Evolutionary conservation across 2,888 invertebrate genomes (phyloP), one percentile per base, ranked within the genome.

Genomic region (Nomada fabriciana): DNA sequence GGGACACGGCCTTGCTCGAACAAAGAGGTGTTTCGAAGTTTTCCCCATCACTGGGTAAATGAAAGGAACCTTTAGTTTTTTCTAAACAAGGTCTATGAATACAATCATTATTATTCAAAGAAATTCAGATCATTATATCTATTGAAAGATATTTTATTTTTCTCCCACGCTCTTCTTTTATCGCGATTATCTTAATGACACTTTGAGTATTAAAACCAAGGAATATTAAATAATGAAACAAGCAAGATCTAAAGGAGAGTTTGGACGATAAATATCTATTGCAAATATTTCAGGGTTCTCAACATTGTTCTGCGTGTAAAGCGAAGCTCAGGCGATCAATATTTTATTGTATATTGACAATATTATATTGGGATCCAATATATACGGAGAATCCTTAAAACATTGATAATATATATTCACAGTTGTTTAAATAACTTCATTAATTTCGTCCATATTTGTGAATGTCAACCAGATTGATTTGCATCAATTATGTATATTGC

Each of bases 21-120:
- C 61, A 67, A 63, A 68, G 55, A 71, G 20, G 53, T 67, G 55
- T 7, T 61, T 55, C 42, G 5, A 67, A 55, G 20, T 61, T 65
- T 78, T 78, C 67, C 59, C 53, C 60, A 25, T 61, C 65, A 5
- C 65, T 47, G 53, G 47, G 47, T 23, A 71, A 77, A 77, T 60
- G 70, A 80, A 80, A 71, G 65, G 65, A 20, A 70, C 70, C 65
- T 25, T 59, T 25, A n/a, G 29, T 25, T 59, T 64, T 55, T n/a
- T 61, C 18, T 15, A n/a, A 0, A 2, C 53, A 20, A 11, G 50
- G 1, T n/a, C 29, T 47, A 25, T 11, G 36, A 23, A 20, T 25
- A 50, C 5, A 23, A 23, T 67, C 5, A 20, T n/a, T 7, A 29
- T 60, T n/a, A 55, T 36, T 68, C 3, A 47, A 2, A 47, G 11